Evolutionary conservation across 1,140 invertebrate species (phyloP).

Genomic region (Pogonomyrmex californicus): DNA sequence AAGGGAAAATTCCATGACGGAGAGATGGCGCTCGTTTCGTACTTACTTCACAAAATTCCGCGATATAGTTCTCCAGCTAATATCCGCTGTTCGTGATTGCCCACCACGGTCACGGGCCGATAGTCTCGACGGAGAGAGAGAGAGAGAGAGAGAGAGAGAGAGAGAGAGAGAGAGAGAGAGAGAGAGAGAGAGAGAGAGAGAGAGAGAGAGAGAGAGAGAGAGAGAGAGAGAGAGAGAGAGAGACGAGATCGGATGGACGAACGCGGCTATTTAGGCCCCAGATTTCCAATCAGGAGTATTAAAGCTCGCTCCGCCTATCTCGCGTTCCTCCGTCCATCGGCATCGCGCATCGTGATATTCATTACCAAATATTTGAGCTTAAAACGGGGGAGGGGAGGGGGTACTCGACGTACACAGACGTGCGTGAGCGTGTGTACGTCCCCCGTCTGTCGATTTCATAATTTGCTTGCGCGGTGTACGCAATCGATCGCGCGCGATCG

Average conservation of each 20-base stretch:
- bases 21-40: constrained; percentile 1
- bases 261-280: constrained; percentile 75
- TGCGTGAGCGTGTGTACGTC: not conserved
- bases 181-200: too few relatives aligned
- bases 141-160: too few relatives aligned
- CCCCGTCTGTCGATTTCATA: constrained; percentile 28
- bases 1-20: not conserved
- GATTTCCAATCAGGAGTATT: constrained; percentile 84
- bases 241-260: constrained; percentile 69
- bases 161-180: too few relatives aligned
- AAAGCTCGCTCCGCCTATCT: constrained; percentile 75
- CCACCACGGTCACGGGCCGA: constrained; percentile 58
- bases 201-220: too few relatives aligned
- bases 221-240: too few relatives aligned
- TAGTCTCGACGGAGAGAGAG: constrained; percentile 67
- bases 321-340: constrained; percentile 35
- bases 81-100: constrained; percentile 61
- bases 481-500: constrained; percentile 50
- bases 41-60: constrained; percentile 29
- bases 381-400: constrained; percentile 58
- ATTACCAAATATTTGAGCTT: constrained; percentile 83
- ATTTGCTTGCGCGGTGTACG: not conserved
- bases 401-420: constrained; percentile 17
- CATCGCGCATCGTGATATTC: constrained; percentile 76
- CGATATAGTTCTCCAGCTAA: constrained; percentile 66